Percentiles rank a stretch among this genome's conserved stretches.
These are phyloP conservation scores for Chaenodraco wilsoni DNA, from an alignment of 2,797 vertebrate genomes.

Conservation along the genomic window DNA sequence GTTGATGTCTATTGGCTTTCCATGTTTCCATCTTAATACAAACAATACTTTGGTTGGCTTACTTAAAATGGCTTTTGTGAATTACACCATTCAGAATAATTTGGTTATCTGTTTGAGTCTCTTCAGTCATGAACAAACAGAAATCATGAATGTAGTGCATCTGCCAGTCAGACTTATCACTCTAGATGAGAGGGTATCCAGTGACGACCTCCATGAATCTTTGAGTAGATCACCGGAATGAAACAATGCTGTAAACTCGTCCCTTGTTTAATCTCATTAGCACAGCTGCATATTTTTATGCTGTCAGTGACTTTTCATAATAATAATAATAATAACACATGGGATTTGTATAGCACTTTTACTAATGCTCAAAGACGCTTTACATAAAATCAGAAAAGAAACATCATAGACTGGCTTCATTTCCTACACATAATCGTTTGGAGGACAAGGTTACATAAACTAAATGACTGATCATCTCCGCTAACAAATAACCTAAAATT, in stretches of 20 bases:
- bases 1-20: neutral
- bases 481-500: neutral
- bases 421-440: neutral
- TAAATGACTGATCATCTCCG: neutral
- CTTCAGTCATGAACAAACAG: neutral
- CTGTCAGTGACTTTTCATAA: slow-evolving; percentile 3
- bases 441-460: neutral
- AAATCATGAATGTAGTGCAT: neutral
- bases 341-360: no score
- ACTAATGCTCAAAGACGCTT: no score
- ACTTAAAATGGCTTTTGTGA: neutral
- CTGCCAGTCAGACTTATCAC: slow-evolving; percentile 13
- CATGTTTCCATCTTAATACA: neutral
- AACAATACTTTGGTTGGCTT: neutral
- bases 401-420: slow-evolving; percentile 2
- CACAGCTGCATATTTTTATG: slow-evolving; percentile 17
- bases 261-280: slow-evolving; percentile 36
- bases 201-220: slow-evolving; percentile 5
- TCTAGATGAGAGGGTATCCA: slow-evolving; percentile 17
- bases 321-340: no score
- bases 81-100: neutral
- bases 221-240: slow-evolving; percentile 23
- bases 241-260: slow-evolving; percentile 9
- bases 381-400: no score
- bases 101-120: slow-evolving; percentile 1